Evolutionary conservation across 2,113 vertebrate species (phyloP).

Genomic region (Eulemur macaco): DNA sequence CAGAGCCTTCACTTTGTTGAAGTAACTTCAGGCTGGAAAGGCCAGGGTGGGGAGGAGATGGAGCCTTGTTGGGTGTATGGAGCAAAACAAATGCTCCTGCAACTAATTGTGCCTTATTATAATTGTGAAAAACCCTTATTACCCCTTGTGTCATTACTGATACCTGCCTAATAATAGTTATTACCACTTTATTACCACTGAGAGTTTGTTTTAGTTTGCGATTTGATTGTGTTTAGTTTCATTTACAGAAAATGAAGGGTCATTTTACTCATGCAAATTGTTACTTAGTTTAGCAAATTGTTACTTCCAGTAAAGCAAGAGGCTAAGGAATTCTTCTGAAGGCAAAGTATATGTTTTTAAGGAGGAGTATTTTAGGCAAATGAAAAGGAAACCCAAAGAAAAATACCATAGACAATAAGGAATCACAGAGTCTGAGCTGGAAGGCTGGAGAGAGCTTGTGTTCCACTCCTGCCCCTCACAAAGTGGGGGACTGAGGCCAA

Average conservation of each 20-base stretch:
- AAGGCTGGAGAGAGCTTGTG: background rate
- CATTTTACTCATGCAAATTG: constrained; percentile 50
- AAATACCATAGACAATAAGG: constrained; percentile 32
- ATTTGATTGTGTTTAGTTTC: constrained; percentile 54
- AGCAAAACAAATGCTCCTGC: constrained; percentile 34
- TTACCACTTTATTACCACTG: constrained; percentile 62
- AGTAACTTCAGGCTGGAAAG: constrained; percentile 23
- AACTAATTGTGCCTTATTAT: constrained; percentile 70
- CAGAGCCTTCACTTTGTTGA: background rate
- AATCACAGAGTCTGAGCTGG: background rate
- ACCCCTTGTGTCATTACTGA: constrained; percentile 75
- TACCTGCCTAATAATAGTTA: constrained; percentile 78
- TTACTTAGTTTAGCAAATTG: constrained; percentile 61
- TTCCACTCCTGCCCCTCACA: background rate
- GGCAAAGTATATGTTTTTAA: constrained; percentile 58
- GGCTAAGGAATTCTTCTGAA: constrained; percentile 51
- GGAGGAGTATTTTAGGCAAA: constrained; percentile 60
- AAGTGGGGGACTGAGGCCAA: background rate
- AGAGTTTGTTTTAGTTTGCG: constrained; percentile 10
- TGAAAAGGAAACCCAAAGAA: constrained; percentile 60
- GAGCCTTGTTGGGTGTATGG: constrained; percentile 17
- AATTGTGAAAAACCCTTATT: constrained; percentile 73
- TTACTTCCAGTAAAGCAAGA: constrained; percentile 27
- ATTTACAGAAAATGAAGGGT: constrained; percentile 66
- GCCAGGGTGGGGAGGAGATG: constrained; percentile 16